Evolutionary conservation across 2,113 vertebrate genomes (phyloP), one percentile per base, ranked within the genome.

Genomic region (Passer montanus): DNA sequence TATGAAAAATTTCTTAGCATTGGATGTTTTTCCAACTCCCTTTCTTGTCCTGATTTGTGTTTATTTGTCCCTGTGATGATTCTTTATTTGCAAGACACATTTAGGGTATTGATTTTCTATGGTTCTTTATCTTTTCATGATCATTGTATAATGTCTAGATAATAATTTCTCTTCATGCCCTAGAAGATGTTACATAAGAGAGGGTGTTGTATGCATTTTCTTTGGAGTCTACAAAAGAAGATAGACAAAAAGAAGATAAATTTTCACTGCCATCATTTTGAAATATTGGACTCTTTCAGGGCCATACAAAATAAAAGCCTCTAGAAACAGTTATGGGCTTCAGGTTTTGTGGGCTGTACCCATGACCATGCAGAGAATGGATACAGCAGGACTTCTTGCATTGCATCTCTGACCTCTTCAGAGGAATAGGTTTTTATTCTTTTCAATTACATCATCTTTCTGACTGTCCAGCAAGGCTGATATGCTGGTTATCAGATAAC

Each of bases 341-440:
- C 0, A 0, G 21, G 18, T 18, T 55, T 55, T 47, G 28, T 28
- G 28, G 17, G 7, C 2, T 11, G 35, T 1, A 1, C 11, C 26
- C 8, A 46, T 19, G 17, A 3, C 37, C 9, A n/a, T n/a, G 13
- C 22, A 26, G 30, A 75, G 23, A 31, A 86, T 15, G 10, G 8
- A 58, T 33, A 56, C 75, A 79, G 28, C 7, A 72, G 11, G 2
- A 16, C 72, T 58, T 31, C 33, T 79, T 21, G 63, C 15, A 28
- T 62, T 4, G 1, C 39, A 33, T 12, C 31, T 58, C 28, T 92
- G 21, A 44, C 24, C 7, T 58, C n/a, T 70, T 80, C 30, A 66
- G 37, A 62, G 16, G 23, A 62, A 43, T 41, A 46, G 11, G 7
- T n/a, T 21, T 64, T 58, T 59, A 18, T 56, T 80, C 27, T 69